Base-by-base conservation (phyloP, 2,797 vertebrate species). In the Megaceryle alcyon region DNA sequence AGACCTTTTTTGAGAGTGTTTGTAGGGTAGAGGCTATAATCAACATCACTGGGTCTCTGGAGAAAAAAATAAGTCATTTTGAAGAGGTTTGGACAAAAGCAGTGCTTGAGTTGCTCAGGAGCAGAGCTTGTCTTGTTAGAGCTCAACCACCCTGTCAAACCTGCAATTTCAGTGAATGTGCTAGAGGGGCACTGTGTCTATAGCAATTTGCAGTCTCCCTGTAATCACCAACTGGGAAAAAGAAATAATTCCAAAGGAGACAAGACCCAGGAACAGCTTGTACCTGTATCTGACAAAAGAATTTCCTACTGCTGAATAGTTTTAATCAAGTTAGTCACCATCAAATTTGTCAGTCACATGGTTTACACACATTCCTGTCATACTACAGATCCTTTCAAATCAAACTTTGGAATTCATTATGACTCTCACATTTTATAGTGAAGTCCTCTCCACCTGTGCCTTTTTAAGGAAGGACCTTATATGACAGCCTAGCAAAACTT, bases 301-400 rank as follows among this genome's bases (percentile, higher is more conserved):
- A 91, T n/a, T 83, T 86, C 54, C n/a, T 78, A 59, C 72, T 33
- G 73, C 72, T 88, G 88, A n/a, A 54, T 1, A 79, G 48, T 73
- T 88, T 85, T 57, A 70, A 54, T 81, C 5, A 20, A 68, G 33
- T 89, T 77, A 92, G 56, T 91, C 88, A 94, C 15, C 51, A 82
- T 9, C 21, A 48, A 6, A 53, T 72, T 69, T 64, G 63, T 71
- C 70, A 10, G n/a, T 56, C 63, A 80, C 51, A 85, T 54, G 28
- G 54, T 26, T 84, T 56, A 72, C 19, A 65, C 46, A 77, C 87
- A 91, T 92, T 95, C 92, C 82, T 84, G 71, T 54, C 70, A 79
- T 49, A 23, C 51, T 33, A 22, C 3, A 69, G 20, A 8, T 69
- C 39, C 73, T 71, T 76, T 71, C 75, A 86, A 39, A 56, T 10